These are phyloP conservation scores for Henricia sp. DNA, from an alignment of 53 echinoderm and acorn worm genomes.

Conservation along the genomic window DNA sequence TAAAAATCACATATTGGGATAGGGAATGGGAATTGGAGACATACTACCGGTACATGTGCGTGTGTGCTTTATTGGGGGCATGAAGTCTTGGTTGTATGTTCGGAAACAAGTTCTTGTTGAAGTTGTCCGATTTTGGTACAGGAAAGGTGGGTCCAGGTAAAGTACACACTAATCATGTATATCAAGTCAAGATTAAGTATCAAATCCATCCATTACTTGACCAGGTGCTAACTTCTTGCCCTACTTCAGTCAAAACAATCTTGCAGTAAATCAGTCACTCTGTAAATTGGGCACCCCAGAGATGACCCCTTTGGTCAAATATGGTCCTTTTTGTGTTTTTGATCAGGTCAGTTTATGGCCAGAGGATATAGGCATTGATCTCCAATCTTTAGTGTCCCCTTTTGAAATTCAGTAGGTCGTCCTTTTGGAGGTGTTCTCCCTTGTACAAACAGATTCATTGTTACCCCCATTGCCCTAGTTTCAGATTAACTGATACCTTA, in stretches of 20 bases:
- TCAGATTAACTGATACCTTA: conserved; percentile 12
- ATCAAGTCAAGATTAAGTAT: no score
- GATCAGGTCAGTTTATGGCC: conserved; percentile 35
- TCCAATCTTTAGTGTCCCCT: neutral
- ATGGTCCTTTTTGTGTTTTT: neutral
- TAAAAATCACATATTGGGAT: no score
- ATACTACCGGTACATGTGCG: no score
- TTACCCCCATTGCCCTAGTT: conserved; percentile 39
- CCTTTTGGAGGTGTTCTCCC: neutral
- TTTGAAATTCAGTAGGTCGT: conserved; percentile 13
- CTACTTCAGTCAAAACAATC: conserved; percentile 6
- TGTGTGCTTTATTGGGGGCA: no score
- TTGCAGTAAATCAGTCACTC: conserved; percentile 32
- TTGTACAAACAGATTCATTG: conserved; percentile 14
- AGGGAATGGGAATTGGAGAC: no score
- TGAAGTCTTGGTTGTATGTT: no score
- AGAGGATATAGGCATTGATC: neutral
- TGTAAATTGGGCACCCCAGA: neutral
- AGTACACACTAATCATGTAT: no score
- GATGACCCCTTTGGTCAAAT: conserved; percentile 19
- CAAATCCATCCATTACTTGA: conserved; percentile 35
- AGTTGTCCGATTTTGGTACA: no score
- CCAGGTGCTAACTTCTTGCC: conserved; percentile 47
- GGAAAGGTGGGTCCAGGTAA: no score
- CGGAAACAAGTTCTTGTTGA: no score